A percentile compares a stretch with the other conserved stretches of the same genome.
Evolutionary conservation across 2,113 vertebrate genomes (phyloP).

Genomic region (Paradoxurus hermaphroditus): DNA sequence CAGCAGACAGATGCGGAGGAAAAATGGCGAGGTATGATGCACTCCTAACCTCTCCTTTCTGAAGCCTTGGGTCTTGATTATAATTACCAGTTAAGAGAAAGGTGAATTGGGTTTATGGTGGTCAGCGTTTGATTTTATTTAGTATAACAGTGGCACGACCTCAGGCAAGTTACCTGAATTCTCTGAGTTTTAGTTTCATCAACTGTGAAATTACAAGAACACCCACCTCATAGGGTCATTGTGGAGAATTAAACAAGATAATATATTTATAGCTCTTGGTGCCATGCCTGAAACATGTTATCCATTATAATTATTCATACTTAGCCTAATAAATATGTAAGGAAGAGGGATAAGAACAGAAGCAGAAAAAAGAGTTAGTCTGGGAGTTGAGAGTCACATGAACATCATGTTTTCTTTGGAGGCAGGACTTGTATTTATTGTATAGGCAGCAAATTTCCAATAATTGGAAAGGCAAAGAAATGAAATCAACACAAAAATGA

Average conservation of each 20-base stretch:
- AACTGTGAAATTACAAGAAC: conserved; percentile 35
- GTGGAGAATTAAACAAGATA: background rate
- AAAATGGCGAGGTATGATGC: background rate
- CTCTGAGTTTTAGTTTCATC: background rate
- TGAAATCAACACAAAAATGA: background rate
- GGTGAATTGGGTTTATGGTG: background rate
- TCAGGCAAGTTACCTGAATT: background rate
- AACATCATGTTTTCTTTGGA: background rate
- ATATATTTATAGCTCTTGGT: conserved; percentile 7
- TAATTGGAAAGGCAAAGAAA: background rate
- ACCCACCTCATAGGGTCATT: background rate
- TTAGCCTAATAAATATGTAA: background rate
- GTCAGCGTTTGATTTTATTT: background rate
- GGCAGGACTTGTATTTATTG: background rate
- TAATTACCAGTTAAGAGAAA: background rate
- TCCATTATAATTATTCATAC: conserved; percentile 6
- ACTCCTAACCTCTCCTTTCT: background rate
- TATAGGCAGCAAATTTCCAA: background rate
- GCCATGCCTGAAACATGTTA: background rate
- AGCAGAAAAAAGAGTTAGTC: background rate
- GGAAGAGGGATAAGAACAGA: background rate
- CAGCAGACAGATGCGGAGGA: background rate
- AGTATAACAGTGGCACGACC: background rate
- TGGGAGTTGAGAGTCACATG: background rate
- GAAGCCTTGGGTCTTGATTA: background rate